These are phyloP conservation scores for Escarpia spicata DNA, from an alignment of 2,888 invertebrate genomes.

Conservation along the genomic window DNA sequence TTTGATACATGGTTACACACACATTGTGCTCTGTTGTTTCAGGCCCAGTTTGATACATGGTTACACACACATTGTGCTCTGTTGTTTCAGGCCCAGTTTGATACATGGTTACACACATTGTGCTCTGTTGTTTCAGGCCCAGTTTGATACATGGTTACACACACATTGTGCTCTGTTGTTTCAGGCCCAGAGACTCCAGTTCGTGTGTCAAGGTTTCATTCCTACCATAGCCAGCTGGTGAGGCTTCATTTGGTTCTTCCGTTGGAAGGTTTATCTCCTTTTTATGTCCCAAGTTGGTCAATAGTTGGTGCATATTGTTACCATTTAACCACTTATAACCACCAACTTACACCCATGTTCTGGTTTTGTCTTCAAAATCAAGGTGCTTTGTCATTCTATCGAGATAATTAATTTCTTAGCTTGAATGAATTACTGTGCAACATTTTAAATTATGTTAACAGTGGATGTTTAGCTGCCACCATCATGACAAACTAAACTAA, in stretches of 20 bases:
- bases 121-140: conserved; percentile 39
- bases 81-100: conserved; percentile 46
- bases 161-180: conserved; percentile 25
- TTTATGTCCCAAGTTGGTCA: neutral
- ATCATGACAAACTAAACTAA: no score
- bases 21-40: conserved; percentile 25
- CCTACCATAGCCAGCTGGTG: conserved; percentile 48
- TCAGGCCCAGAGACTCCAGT: conserved; percentile 46
- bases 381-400: no score
- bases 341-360: no score
- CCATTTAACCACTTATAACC: no score
- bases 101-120: no score
- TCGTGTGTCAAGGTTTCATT: conserved; percentile 43
- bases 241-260: neutral
- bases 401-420: no score
- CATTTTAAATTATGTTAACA: neutral
- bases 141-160: neutral
- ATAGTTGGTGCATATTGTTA: no score
- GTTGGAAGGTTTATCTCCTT: neutral
- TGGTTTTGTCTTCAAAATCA: no score
- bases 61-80: neutral
- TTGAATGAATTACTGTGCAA: neutral
- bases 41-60: conserved; percentile 47
- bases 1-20: no score
- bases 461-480: neutral